Evolutionary conservation across 2,797 vertebrate species (phyloP).

Genomic region (Australoheros facetus): DNA sequence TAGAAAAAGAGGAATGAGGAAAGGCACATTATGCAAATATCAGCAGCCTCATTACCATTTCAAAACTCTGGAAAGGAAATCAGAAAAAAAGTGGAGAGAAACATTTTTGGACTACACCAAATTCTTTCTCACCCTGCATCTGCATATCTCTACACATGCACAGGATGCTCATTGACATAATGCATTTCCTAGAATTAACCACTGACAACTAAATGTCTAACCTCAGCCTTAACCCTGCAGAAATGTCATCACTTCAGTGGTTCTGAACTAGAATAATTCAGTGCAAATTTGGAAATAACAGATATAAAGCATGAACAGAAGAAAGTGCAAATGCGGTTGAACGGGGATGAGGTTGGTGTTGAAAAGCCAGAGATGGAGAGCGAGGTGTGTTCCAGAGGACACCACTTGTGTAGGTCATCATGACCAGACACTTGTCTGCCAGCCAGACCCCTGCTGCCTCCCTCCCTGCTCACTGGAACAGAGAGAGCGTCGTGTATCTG

Average conservation of each 20-base stretch:
- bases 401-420: slow-evolving; percentile 68
- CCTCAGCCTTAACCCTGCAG: neutral
- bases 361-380: slow-evolving; percentile 26
- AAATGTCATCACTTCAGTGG: neutral
- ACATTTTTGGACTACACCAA: slow-evolving; percentile 41
- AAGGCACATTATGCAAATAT: slow-evolving; percentile 72
- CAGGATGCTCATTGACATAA: neutral
- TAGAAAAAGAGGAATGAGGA: slow-evolving; percentile 42
- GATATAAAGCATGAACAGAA: neutral
- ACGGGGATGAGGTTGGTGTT: neutral
- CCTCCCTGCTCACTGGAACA: slow-evolving; percentile 25
- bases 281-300: neutral
- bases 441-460: slow-evolving; percentile 46
- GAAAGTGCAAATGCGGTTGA: neutral
- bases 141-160: slow-evolving; percentile 20
- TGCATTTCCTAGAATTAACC: neutral
- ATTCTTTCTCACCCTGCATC: slow-evolving; percentile 30
- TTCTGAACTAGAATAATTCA: neutral
- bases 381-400: slow-evolving; percentile 62
- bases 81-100: slow-evolving; percentile 49
- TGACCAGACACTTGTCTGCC: slow-evolving; percentile 66
- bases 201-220: neutral
- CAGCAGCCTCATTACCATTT: slow-evolving; percentile 69
- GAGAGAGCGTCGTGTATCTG: slow-evolving; percentile 3
- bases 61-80: slow-evolving; percentile 66